A percentile compares a stretch with the other conserved stretches of the same genome.
Evolutionary conservation across 2,888 invertebrate species (phyloP).

Genomic region (Lycaena phlaeas): DNA sequence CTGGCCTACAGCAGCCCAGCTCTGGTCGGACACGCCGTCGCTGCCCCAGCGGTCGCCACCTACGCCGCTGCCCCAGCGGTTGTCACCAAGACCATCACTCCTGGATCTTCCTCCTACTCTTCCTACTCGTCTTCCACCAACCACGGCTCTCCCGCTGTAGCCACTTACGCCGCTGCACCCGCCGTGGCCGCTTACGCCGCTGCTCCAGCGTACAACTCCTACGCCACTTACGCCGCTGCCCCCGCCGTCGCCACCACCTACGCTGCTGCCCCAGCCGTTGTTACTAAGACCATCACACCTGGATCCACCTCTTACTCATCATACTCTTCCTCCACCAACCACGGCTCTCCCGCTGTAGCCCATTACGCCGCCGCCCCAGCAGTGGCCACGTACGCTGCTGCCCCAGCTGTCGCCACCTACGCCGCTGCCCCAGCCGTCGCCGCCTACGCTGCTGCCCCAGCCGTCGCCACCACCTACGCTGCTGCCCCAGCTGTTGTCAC

Average conservation of each 20-base stretch:
- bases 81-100: constrained; percentile 1
- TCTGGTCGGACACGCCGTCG: constrained; percentile 12
- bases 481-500: constrained; percentile 33
- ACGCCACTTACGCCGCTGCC: constrained; percentile 14
- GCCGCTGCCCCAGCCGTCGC: constrained; percentile 4
- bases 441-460: constrained; percentile 17
- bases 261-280: constrained; percentile 27
- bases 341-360: constrained; percentile 11
- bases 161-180: constrained; percentile 26
- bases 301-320: constrained; percentile 31
- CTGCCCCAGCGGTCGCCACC: constrained; percentile 9
- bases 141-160: constrained; percentile 22
- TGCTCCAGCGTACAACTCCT: background rate
- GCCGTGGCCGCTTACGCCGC: constrained; percentile 17
- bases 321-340: constrained; percentile 30
- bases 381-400: background rate
- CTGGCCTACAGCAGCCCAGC: constrained; percentile 14
- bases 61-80: constrained; percentile 15
- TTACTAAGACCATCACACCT: constrained; percentile 48
- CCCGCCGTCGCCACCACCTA: constrained; percentile 11
- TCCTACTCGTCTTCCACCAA: constrained; percentile 24
- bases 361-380: background rate
- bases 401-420: constrained; percentile 30
- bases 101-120: constrained; percentile 21
- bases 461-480: constrained; percentile 16